A percentile compares a stretch with the other conserved stretches of the same genome.
Evolutionary conservation across 2,113 vertebrate genomes (phyloP).

Genomic region (Mungos mungo): DNA sequence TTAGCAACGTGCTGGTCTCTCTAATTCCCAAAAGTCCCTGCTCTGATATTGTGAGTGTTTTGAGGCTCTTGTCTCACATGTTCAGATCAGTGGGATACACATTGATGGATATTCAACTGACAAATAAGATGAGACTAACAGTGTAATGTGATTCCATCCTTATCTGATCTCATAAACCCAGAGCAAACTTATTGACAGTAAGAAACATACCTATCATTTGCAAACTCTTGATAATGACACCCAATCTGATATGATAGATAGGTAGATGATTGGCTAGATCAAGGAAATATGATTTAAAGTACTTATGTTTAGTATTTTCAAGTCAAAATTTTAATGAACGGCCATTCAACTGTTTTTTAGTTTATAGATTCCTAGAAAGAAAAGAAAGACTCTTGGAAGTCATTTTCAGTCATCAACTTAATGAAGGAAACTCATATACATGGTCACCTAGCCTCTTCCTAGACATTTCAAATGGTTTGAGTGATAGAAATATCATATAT

Average conservation of each 20-base stretch:
- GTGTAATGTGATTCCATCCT: background rate
- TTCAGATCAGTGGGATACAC: background rate
- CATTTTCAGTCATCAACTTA: background rate
- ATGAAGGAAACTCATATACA: background rate
- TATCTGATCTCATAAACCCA: background rate
- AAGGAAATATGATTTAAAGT: conserved; percentile 12
- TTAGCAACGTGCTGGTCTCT: background rate
- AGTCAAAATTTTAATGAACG: background rate
- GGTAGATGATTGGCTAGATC: background rate
- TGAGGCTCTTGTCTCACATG: background rate
- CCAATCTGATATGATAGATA: background rate
- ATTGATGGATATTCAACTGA: background rate
- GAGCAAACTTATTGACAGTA: background rate
- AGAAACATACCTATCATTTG: background rate
- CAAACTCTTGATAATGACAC: background rate
- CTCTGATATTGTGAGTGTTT: background rate
- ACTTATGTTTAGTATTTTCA: background rate
- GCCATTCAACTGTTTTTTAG: background rate
- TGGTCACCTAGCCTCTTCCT: background rate
- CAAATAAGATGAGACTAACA: background rate
- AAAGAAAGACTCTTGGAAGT: background rate
- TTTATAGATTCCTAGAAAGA: background rate
- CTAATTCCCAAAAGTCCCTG: background rate
- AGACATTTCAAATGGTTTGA: background rate
- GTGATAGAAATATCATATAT: background rate